Conservation (phyloP, 2,113 vertebrate species). For the Parus major region DNA sequence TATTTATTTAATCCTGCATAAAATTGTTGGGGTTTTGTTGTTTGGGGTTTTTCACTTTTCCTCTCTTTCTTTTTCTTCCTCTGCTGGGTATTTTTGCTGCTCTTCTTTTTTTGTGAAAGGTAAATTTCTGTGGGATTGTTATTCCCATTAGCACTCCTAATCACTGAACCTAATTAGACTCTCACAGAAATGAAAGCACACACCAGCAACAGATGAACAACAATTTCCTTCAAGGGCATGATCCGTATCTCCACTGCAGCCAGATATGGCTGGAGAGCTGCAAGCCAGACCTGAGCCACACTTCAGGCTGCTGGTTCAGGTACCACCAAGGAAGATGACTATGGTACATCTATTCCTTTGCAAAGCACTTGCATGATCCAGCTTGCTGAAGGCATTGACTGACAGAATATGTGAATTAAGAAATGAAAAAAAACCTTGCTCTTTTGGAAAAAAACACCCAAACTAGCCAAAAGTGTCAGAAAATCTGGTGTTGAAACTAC, state of each 20-base stretch:
- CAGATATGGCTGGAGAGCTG: not conserved
- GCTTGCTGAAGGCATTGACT: not conserved
- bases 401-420: not conserved
- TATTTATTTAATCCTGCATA: not conserved
- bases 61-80: not conserved
- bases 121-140: constrained; percentile 33
- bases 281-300: accelerated
- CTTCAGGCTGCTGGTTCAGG: not conserved
- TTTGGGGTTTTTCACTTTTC: not conserved
- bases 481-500: not conserved
- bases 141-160: constrained; percentile 31
- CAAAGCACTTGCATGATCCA: accelerated
- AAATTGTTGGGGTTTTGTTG: not conserved
- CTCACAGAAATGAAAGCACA: not conserved
- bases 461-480: not conserved
- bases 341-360: not conserved
- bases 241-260: accelerated
- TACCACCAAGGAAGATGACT: not conserved
- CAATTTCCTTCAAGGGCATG: not conserved
- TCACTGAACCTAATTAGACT: constrained; percentile 34
- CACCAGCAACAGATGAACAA: not conserved
- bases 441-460: not conserved
- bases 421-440: not conserved
- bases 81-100: not conserved
- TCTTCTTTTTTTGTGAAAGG: constrained; percentile 17